phyloP scores from a whole-genome alignment of 2,888 invertebrate species.

The Dermolepida albohirtum region DNA sequence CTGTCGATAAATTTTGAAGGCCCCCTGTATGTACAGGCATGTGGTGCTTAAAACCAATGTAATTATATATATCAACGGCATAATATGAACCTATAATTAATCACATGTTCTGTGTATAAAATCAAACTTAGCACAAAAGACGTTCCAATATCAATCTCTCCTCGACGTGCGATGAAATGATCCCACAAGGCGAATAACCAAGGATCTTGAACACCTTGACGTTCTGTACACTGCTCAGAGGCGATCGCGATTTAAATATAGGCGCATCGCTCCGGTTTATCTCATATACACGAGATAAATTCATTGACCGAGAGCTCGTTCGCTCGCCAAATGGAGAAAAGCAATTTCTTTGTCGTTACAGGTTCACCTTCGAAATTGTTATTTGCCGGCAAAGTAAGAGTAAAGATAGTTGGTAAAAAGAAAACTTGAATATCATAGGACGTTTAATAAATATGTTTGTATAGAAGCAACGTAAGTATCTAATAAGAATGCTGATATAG shows the following conservation, averaged over 20 bases:
- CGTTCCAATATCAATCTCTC: background rate
- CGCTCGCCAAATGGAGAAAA: slow-evolving; percentile 23
- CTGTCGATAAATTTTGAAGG: no score
- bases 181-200: slow-evolving; percentile 1
- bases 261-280: background rate
- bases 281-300: slow-evolving; percentile 2
- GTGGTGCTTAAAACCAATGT: no score
- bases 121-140: slow-evolving; percentile 1
- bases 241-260: slow-evolving; percentile 24
- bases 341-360: slow-evolving; percentile 24
- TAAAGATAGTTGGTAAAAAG: no score
- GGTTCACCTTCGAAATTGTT: slow-evolving; percentile 23
- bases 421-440: no score
- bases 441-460: no score
- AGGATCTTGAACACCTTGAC: slow-evolving; percentile 20
- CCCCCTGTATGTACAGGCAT: no score
- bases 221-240: slow-evolving; percentile 3
- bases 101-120: no score
- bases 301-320: slow-evolving; percentile 11
- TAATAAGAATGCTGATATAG: no score
- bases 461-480: no score
- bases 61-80: no score
- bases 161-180: slow-evolving; percentile 8
- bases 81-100: no score
- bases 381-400: background rate